These are phyloP conservation scores for Phylloscopus whistleri DNA, from an alignment of 2,113 vertebrate genomes.

Conservation along the genomic window DNA sequence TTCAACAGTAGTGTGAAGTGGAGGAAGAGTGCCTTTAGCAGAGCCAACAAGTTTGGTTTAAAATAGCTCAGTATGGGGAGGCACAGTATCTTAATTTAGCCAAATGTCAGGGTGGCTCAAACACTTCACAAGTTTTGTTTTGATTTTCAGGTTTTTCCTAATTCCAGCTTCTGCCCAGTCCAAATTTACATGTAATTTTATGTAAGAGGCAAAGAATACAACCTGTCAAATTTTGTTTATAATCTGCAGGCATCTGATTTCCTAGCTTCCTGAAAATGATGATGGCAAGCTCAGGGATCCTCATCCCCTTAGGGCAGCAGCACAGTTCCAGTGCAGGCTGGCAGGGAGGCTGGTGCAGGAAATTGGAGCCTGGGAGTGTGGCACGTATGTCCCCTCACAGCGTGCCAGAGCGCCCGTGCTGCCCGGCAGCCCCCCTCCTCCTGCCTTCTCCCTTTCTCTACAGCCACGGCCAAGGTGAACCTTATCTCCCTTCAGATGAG, in stretches of 20 bases:
- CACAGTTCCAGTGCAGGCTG: not conserved
- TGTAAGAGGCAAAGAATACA: not conserved
- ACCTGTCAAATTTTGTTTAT: not conserved
- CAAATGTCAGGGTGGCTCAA: not conserved
- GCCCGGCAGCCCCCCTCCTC: not conserved
- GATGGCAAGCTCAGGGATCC: not conserved
- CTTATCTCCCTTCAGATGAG: not conserved
- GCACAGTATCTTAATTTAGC: not conserved
- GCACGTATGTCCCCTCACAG: not conserved
- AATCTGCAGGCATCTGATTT: not conserved
- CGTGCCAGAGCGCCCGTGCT: not conserved
- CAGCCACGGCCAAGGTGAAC: not conserved
- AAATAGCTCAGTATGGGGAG: conserved; percentile 1
- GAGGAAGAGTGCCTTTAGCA: not conserved
- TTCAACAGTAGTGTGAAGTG: not conserved
- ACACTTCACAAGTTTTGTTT: not conserved
- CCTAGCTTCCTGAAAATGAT: not conserved
- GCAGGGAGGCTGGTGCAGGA: not conserved
- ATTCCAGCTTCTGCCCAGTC: not conserved
- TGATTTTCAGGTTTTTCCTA: conserved; percentile 21
- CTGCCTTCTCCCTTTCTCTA: not conserved
- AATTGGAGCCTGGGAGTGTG: not conserved
- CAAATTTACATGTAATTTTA: not conserved
- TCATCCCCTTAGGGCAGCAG: not conserved
- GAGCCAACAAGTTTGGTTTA: not conserved